These are phyloP conservation scores for Platygyra sinensis DNA, from an alignment of 64 coral and sea anemone genomes.

Conservation along the genomic window DNA sequence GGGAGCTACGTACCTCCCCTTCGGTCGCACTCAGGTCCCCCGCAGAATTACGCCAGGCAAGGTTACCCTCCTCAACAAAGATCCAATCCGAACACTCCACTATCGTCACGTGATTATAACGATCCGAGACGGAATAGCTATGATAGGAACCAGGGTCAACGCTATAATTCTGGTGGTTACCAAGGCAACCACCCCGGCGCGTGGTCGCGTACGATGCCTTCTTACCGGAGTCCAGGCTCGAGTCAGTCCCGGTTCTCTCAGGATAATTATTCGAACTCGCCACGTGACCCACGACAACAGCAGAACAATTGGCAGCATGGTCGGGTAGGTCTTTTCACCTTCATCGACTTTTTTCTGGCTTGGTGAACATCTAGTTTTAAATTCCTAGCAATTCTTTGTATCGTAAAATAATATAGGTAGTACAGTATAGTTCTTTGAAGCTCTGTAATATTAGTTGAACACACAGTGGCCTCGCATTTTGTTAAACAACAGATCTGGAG, in stretches of 20 bases:
- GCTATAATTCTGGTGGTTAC: conserved; percentile 34
- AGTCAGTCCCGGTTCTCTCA: conserved; percentile 32
- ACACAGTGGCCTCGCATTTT: too few relatives aligned
- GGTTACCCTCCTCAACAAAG: conserved; percentile 3
- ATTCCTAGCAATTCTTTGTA: too few relatives aligned
- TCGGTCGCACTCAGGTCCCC: conserved; percentile 10
- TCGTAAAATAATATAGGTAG: too few relatives aligned
- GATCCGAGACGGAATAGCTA: conserved; percentile 10
- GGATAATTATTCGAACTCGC: conserved; percentile 1
- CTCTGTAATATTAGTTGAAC: too few relatives aligned
- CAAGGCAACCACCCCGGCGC: conserved; percentile 27
- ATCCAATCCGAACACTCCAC: conserved; percentile 63
- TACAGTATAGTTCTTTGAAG: too few relatives aligned
- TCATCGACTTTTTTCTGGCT: too few relatives aligned
- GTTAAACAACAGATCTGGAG: too few relatives aligned
- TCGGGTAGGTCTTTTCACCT: background rate
- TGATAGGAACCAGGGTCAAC: conserved; percentile 16
- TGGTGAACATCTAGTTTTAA: too few relatives aligned
- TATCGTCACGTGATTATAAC: conserved; percentile 51
- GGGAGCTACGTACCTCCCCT: conserved; percentile 12
- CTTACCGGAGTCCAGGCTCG: conserved; percentile 45
- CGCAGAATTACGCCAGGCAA: conserved; percentile 21
- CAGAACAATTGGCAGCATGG: conserved; percentile 2
- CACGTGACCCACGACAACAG: conserved; percentile 21
- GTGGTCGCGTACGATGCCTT: conserved; percentile 33